A percentile compares a stretch with the other conserved stretches of the same genome.
Conservation (phyloP, 1,140 invertebrate species). For the Hydropsyche tenuis region DNA sequence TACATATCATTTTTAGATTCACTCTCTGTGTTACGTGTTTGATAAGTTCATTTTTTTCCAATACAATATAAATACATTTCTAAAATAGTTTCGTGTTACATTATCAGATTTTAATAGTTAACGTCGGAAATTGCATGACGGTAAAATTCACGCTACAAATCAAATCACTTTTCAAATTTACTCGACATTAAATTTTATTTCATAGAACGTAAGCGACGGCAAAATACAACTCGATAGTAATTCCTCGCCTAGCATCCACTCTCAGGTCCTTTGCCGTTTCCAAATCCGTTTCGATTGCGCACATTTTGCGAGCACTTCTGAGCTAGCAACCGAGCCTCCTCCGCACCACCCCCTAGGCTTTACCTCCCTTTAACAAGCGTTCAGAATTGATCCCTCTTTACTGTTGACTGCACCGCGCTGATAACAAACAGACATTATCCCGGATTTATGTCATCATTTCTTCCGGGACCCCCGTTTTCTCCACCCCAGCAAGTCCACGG, state of each 20-base stretch:
- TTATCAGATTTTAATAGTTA: too few relatives aligned
- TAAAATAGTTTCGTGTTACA: too few relatives aligned
- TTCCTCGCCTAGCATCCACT: conserved; percentile 20
- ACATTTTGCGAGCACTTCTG: conserved; percentile 17
- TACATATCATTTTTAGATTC: too few relatives aligned
- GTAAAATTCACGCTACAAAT: too few relatives aligned
- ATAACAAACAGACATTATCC: conserved; percentile 65
- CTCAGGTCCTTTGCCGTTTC: conserved; percentile 6
- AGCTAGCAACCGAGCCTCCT: not conserved
- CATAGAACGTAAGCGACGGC: too few relatives aligned
- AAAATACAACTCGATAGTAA: not conserved
- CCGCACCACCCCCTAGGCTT: conserved; percentile 3
- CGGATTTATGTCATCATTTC: conserved; percentile 63
- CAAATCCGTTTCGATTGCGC: conserved; percentile 33
- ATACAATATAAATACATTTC: too few relatives aligned
- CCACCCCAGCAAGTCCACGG: conserved; percentile 10
- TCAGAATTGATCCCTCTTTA: conserved; percentile 50
- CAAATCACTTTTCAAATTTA: too few relatives aligned
- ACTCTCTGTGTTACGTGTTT: too few relatives aligned
- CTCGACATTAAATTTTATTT: too few relatives aligned
- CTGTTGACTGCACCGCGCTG: conserved; percentile 58
- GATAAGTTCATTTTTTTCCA: too few relatives aligned
- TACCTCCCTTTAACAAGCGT: conserved; percentile 46
- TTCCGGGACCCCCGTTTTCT: conserved; percentile 43
- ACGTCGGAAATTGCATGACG: too few relatives aligned